These are phyloP conservation scores for Nephrotoma guestfalica DNA, from an alignment of 2,888 invertebrate genomes.

Conservation along the genomic window DNA sequence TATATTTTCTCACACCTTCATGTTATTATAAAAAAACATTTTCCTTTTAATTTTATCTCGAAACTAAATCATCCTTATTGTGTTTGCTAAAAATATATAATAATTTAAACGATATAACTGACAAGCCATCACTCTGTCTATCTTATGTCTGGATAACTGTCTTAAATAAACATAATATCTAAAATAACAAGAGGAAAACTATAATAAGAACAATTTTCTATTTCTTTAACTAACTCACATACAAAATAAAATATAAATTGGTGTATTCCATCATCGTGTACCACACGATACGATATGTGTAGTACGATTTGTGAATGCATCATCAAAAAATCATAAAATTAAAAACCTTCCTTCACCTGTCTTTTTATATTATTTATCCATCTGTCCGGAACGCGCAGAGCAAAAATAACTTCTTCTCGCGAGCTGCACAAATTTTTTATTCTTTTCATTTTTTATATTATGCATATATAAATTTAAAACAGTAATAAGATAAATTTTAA, in stretches of 20 bases:
- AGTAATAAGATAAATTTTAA: background rate
- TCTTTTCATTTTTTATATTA: background rate
- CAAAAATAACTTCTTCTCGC: background rate
- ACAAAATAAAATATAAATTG: background rate
- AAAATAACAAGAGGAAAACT: background rate
- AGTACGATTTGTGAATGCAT: background rate
- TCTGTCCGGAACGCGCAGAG: background rate
- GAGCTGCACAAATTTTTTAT: background rate
- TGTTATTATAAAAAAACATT: background rate
- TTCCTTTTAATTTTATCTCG: background rate
- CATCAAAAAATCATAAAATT: background rate
- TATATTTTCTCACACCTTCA: background rate
- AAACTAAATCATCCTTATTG: background rate
- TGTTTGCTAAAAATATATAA: background rate
- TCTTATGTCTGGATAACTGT: background rate
- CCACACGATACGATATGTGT: background rate
- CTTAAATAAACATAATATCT: background rate
- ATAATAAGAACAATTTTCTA: background rate
- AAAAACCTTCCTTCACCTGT: conserved; percentile 1
- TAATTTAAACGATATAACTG: background rate
- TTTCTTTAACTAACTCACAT: background rate
- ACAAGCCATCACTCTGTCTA: background rate
- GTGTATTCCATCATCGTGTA: background rate
- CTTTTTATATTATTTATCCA: background rate
- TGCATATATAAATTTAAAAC: background rate